phyloP scores from a whole-genome alignment of 2,888 invertebrate genomes.

The Cepaea hortensis region DNA sequence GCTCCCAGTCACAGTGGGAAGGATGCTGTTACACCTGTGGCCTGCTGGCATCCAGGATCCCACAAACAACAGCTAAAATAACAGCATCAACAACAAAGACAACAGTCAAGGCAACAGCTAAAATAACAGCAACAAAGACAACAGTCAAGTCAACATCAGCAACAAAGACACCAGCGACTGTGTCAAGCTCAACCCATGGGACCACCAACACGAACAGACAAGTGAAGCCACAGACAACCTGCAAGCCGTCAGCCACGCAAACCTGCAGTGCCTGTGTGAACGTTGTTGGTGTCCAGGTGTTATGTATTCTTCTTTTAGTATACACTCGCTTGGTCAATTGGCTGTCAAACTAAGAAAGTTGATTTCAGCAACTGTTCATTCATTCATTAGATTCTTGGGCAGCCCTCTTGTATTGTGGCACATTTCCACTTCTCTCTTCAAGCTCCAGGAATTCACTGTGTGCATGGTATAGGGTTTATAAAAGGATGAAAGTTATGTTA shows the following conservation, averaged over 20 bases:
- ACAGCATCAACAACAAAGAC: not conserved
- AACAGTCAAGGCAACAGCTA: too few species aligned
- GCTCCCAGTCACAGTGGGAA: not conserved
- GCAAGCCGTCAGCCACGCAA: too few species aligned
- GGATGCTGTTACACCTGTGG: not conserved
- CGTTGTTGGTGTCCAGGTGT: not conserved
- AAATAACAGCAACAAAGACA: not conserved
- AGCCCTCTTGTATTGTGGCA: too few species aligned
- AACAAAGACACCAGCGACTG: not conserved
- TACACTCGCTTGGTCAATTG: not conserved
- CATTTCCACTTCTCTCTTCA: too few species aligned
- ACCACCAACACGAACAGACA: not conserved
- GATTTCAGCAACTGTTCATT: too few species aligned
- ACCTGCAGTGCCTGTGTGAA: not conserved
- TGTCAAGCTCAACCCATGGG: not conserved
- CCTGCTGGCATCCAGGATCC: not conserved
- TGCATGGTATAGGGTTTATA: too few species aligned
- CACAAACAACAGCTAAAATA: not conserved
- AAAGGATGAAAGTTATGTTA: too few species aligned
- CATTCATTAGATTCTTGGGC: too few species aligned
- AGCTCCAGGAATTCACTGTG: too few species aligned
- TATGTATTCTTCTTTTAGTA: not conserved
- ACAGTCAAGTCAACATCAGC: not conserved
- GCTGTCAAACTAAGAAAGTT: not conserved
- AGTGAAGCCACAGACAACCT: too few species aligned